Evolutionary conservation across 2,797 vertebrate genomes (phyloP).

Genomic region (Halcyon leucocephala): DNA sequence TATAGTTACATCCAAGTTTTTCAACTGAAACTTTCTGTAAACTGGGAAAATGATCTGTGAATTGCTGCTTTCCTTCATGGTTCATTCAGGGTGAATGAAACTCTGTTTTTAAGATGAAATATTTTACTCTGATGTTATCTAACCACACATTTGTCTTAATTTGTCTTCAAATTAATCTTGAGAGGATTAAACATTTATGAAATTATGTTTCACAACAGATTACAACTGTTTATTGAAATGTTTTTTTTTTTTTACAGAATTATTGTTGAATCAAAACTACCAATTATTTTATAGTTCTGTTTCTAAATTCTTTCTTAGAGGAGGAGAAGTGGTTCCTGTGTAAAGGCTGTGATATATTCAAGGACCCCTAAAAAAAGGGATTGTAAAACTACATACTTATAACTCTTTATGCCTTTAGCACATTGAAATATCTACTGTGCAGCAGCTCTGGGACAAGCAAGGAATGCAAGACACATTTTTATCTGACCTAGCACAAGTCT

Average conservation of each 20-base stretch:
- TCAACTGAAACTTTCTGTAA: background rate
- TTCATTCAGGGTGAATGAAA: background rate
- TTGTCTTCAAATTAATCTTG: background rate
- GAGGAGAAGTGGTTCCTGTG: background rate
- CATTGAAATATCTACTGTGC: background rate
- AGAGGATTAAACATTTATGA: background rate
- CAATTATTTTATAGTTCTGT: background rate
- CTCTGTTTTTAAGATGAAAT: background rate
- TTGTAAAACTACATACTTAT: background rate
- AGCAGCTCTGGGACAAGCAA: background rate
- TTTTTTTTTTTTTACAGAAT: background rate
- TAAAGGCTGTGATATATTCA: background rate
- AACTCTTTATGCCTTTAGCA: background rate
- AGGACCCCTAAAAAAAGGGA: background rate
- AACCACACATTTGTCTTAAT: background rate
- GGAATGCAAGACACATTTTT: constrained; percentile 3
- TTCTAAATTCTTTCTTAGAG: background rate
- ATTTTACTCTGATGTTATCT: background rate
- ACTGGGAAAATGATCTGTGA: background rate
- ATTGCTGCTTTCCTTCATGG: background rate
- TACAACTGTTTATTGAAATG: background rate
- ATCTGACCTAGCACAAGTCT: background rate
- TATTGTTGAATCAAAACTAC: background rate
- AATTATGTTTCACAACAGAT: background rate
- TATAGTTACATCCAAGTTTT: background rate